Base-by-base conservation (phyloP, 1,140 invertebrate genomes). In the Wasmannia auropunctata region DNA sequence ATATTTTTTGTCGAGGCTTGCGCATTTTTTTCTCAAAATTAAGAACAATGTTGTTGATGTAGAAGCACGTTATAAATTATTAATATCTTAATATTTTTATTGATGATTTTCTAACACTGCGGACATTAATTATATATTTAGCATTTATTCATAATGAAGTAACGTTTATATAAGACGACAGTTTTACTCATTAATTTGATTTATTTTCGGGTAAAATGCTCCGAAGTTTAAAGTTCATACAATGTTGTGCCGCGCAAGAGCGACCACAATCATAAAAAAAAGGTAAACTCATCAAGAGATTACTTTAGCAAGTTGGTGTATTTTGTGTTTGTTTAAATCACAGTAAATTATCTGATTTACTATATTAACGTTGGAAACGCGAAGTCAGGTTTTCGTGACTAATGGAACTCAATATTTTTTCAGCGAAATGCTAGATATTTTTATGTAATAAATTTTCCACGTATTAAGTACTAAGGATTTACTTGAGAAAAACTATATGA, bases 211-310 rank as follows among this genome's bases (percentile, higher is more conserved):
- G 11, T 58, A 56, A 28, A 70, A 7, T 3, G 16, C 5, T 0
- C 19, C 19, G 25, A 83, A 83, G 79, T 60, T 72, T 37, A 83
- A 72, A 83, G 79, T 72, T 83, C 65, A 72, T 69, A 67, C 28
- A 25, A 25, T 14, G 7, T 3, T 37, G 16, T 43, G 19, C 19
- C 40, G 46, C 28, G 19, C 56, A 16, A 51, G 10, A 51, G 31
- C 31, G 6, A 8, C 22, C 19, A 49, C 7, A 37, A 70, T 70
- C 10, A 16, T 54, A 70, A 81, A 56, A 43, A 31, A 56, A 43
- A 11, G 37, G 34, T 51, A n/a, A 37, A 31, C 2, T 19, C 3
- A 43, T 81, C 34, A n/a, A 72, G 51, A 40, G 31, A 25, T 72
- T 43, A 46, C 7, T 72, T 25, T 11, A 37, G 37, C 37, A 22